Conservation (phyloP, 2,113 vertebrate genomes). For the Mesitornis unicolor region DNA sequence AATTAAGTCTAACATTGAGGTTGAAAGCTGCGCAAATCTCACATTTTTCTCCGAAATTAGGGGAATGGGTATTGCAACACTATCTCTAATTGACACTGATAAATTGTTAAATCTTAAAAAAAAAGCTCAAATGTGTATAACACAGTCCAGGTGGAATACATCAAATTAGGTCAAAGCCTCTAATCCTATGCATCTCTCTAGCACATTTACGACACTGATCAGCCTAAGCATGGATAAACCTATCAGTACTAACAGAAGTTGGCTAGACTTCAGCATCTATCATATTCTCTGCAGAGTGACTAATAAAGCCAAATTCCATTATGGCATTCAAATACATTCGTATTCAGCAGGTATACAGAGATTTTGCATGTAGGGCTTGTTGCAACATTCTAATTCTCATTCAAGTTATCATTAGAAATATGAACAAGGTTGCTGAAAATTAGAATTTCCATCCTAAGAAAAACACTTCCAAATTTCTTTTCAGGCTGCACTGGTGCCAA, state of each 20-base stretch:
- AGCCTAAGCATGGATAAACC: background rate
- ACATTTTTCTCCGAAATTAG: background rate
- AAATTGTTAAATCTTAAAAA: background rate
- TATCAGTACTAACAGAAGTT: background rate
- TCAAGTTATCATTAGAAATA: background rate
- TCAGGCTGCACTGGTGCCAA: background rate
- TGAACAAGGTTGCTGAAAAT: background rate
- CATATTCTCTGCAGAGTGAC: background rate
- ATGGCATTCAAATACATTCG: background rate
- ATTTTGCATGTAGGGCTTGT: background rate
- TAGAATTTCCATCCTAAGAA: background rate
- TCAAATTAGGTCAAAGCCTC: constrained; percentile 6
- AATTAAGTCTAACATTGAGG: background rate
- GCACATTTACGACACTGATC: background rate
- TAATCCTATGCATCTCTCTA: background rate
- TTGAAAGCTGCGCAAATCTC: constrained; percentile 17
- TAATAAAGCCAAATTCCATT: constrained; percentile 12
- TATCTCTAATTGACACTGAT: background rate
- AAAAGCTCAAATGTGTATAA: background rate
- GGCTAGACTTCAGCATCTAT: background rate
- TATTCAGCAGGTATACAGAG: background rate
- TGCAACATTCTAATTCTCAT: background rate
- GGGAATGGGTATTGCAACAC: background rate
- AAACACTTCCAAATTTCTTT: background rate
- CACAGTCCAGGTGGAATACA: background rate